Percentiles rank a stretch among this genome's conserved stretches.
phyloP scores from a whole-genome alignment of 2,113 vertebrate genomes.

The Lasiurus borealis region DNA sequence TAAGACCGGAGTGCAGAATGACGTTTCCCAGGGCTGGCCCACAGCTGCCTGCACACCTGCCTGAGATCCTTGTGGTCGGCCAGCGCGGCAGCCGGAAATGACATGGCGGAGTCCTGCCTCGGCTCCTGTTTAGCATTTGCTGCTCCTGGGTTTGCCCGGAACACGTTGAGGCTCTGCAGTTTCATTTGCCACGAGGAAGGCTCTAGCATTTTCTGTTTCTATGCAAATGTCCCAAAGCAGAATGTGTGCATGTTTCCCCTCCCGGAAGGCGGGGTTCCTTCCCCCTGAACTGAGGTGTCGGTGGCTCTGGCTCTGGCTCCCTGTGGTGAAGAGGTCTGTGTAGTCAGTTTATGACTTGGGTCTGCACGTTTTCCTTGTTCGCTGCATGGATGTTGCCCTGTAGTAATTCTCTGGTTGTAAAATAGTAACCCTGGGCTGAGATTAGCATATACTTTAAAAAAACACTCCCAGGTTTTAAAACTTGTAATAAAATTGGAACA shows the following conservation, averaged over 20 bases:
- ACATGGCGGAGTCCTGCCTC: not conserved
- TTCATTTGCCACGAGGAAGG: constrained; percentile 14
- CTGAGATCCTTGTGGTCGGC: not conserved
- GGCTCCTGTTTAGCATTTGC: not conserved
- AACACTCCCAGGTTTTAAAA: constrained; percentile 59
- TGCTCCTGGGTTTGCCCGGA: not conserved
- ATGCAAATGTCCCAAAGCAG: constrained; percentile 66
- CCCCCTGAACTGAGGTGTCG: not conserved
- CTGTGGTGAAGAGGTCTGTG: not conserved
- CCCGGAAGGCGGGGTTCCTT: not conserved
- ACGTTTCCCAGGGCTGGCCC: not conserved
- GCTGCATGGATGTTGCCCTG: not conserved
- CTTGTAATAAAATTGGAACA: constrained; percentile 74
- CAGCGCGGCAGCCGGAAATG: not conserved
- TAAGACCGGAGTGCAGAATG: not conserved
- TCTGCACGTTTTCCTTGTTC: constrained; percentile 12
- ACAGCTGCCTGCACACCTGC: not conserved
- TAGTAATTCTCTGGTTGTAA: not conserved
- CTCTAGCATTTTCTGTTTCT: constrained; percentile 60
- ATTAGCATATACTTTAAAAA: not conserved
- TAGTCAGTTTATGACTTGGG: not conserved
- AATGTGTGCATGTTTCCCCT: not conserved
- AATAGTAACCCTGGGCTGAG: constrained; percentile 31
- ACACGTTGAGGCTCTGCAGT: not conserved
- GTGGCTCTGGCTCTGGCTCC: not conserved